phyloP scores from a whole-genome alignment of 2,888 invertebrate species.

The Pyrocoelia pectoralis region DNA sequence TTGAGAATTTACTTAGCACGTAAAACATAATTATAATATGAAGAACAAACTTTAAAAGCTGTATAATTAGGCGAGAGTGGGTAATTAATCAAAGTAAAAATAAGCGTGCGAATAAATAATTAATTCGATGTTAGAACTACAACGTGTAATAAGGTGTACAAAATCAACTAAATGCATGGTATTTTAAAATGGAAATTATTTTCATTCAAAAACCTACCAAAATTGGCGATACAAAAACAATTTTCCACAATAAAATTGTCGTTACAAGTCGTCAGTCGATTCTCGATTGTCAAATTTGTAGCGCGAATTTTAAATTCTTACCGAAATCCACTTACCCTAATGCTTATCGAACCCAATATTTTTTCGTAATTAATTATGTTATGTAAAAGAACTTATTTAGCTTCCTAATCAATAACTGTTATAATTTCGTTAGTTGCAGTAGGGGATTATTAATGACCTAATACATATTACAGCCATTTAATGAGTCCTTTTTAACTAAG shows the following conservation, averaged over 20 bases:
- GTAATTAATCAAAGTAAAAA: conserved; percentile 10
- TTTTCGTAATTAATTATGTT: background rate
- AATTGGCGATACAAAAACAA: conserved; percentile 24
- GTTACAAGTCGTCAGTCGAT: background rate
- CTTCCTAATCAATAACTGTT: background rate
- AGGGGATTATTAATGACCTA: no score
- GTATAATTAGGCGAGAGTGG: conserved; percentile 3
- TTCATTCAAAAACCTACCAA: conserved; percentile 30
- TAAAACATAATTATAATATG: conserved; percentile 15
- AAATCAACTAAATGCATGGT: background rate
- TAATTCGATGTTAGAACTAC: background rate
- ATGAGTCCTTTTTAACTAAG: no score
- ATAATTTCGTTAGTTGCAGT: no score
- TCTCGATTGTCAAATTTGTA: conserved; percentile 14
- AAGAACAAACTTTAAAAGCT: conserved; percentile 1
- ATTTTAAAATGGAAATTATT: background rate
- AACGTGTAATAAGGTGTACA: background rate
- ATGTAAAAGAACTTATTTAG: background rate
- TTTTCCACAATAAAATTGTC: conserved; percentile 12
- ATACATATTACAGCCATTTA: no score
- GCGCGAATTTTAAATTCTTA: conserved; percentile 14
- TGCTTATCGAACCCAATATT: background rate
- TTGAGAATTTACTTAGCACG: conserved; percentile 5
- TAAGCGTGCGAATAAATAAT: background rate
- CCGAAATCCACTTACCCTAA: background rate